These are phyloP conservation scores for Aspidoscelis tigris DNA, from an alignment of 2,113 vertebrate species.

Conservation along the genomic window DNA sequence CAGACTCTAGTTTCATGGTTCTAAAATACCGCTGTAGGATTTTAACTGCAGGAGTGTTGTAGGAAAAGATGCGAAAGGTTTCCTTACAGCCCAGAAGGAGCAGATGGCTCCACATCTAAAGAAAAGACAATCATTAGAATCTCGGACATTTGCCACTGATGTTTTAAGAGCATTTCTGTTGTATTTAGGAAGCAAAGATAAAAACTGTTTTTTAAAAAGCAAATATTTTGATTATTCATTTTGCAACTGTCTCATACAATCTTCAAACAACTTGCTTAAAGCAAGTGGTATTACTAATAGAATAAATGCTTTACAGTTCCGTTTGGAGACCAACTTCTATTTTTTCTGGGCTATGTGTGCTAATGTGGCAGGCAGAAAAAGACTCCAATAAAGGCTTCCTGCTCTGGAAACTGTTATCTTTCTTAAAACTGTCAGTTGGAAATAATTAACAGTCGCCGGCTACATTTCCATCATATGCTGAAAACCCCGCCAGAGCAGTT, in stretches of 20 bases:
- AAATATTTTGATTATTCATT: no score
- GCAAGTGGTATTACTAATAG: no score
- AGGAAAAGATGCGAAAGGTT: constrained; percentile 20
- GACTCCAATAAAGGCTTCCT: neutral
- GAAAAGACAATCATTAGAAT: neutral
- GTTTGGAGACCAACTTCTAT: no score
- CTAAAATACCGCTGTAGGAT: constrained; percentile 48
- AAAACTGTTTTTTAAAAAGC: no score
- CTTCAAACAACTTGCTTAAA: no score
- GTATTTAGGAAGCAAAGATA: no score
- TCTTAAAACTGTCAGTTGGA: neutral
- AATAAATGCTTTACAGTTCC: no score
- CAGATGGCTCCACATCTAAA: constrained; percentile 65
- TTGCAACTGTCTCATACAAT: no score
- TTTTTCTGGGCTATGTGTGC: neutral
- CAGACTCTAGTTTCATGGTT: constrained; percentile 87
- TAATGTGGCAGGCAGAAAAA: neutral
- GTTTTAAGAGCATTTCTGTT: neutral
- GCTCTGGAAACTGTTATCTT: neutral
- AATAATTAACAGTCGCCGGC: neutral
- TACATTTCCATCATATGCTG: neutral
- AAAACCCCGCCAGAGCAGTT: no score
- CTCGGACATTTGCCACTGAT: neutral
- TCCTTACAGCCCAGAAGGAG: constrained; percentile 34
- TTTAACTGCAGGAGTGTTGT: constrained; percentile 16